Evolutionary conservation across 2,888 invertebrate species (phyloP).

Genomic region (Drosophila bunnanda): DNA sequence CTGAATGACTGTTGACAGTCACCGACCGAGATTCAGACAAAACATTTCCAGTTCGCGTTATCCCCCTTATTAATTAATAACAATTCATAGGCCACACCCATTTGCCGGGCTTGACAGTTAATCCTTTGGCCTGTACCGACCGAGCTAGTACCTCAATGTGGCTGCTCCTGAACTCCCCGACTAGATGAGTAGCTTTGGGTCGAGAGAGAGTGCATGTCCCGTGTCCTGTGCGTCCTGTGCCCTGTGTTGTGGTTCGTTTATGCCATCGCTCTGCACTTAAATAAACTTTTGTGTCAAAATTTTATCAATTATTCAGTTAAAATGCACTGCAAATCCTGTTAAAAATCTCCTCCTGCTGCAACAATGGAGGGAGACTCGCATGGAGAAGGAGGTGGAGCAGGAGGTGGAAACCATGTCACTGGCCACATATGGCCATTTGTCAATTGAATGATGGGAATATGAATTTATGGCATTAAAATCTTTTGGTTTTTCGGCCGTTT

Average conservation of each 20-base stretch:
- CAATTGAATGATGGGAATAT: slow-evolving; percentile 73
- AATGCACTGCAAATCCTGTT: slow-evolving; percentile 65
- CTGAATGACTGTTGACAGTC: neutral
- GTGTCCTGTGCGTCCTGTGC: neutral
- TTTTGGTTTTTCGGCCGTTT: slow-evolving; percentile 54
- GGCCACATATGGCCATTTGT: slow-evolving; percentile 61
- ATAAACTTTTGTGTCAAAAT: slow-evolving; percentile 66
- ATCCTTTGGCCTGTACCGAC: slow-evolving; percentile 1
- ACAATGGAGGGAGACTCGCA: no score
- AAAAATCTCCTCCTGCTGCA: slow-evolving; percentile 26
- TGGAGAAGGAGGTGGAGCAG: neutral
- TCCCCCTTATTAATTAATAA: slow-evolving; percentile 46
- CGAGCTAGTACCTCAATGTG: neutral
- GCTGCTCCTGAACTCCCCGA: neutral
- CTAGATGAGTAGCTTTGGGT: slow-evolving; percentile 21
- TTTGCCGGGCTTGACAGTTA: slow-evolving; percentile 14
- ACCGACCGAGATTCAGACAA: slow-evolving; percentile 11
- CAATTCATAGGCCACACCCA: slow-evolving; percentile 40
- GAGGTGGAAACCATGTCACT: slow-evolving; percentile 35
- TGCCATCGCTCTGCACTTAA: slow-evolving; percentile 49
- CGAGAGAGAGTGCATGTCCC: neutral
- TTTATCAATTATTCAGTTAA: slow-evolving; percentile 71
- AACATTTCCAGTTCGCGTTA: slow-evolving; percentile 27
- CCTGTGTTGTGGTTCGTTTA: slow-evolving; percentile 20
- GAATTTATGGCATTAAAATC: slow-evolving; percentile 64